Evolutionary conservation across 2,113 vertebrate species (phyloP).

Genomic region (Myotis davidii): DNA sequence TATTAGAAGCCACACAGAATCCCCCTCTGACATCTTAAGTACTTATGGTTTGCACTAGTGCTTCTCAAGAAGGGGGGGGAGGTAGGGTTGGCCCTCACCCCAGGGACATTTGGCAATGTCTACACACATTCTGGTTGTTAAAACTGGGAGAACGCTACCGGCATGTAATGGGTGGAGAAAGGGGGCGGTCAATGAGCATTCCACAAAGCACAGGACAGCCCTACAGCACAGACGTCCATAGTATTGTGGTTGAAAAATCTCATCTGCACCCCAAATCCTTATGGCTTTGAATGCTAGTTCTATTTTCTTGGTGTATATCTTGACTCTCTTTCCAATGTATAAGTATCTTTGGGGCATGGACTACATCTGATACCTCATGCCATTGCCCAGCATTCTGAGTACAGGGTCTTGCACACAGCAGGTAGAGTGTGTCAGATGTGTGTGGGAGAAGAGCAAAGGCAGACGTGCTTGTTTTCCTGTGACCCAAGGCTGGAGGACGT

Average conservation of each 20-base stretch:
- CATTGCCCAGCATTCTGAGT: too few relatives aligned
- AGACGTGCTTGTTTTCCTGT: conserved; percentile 48
- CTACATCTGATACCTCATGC: neutral
- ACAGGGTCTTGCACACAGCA: neutral
- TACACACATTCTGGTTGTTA: neutral
- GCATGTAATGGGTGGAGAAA: neutral
- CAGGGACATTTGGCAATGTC: neutral
- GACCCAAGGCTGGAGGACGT: conserved; percentile 54
- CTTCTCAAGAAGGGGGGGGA: neutral
- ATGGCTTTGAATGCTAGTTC: neutral
- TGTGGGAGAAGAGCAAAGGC: conserved; percentile 52
- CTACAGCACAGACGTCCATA: neutral
- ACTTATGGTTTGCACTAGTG: neutral
- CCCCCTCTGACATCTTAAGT: neutral
- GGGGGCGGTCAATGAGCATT: neutral
- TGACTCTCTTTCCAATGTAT: neutral
- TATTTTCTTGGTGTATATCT: neutral
- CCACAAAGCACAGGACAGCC: neutral
- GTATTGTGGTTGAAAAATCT: neutral
- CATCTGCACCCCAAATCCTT: neutral
- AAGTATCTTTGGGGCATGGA: neutral
- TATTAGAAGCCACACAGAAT: neutral
- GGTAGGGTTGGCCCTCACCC: neutral
- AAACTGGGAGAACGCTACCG: neutral
- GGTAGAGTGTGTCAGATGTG: neutral